Evolutionary conservation across 2,888 invertebrate species (phyloP).

Genomic region (Eledona agricola): DNA sequence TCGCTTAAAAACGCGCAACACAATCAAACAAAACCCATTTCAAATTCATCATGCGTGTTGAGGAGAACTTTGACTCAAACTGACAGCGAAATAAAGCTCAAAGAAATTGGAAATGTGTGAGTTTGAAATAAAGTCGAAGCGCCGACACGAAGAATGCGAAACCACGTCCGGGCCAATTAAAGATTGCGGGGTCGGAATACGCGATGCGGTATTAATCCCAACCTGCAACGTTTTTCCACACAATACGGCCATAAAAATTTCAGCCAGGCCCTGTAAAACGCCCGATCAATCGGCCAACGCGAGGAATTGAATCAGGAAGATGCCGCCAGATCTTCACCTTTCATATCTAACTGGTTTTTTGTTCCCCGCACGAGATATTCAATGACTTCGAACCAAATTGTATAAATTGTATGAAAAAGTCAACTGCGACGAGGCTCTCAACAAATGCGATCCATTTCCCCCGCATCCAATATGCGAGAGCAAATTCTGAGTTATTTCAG

Average conservation of each 20-base stretch:
- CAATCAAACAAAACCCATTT: slow-evolving; percentile 46
- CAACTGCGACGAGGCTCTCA: too few species aligned
- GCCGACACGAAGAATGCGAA: slow-evolving; percentile 41
- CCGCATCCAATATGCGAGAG: slow-evolving; percentile 33
- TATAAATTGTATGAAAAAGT: too few species aligned
- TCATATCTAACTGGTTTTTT: too few species aligned
- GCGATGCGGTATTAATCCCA: slow-evolving; percentile 26
- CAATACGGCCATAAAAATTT: slow-evolving; percentile 19
- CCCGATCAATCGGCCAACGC: background rate
- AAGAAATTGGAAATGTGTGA: slow-evolving; percentile 49
- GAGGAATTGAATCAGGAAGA: too few species aligned
- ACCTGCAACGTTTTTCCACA: slow-evolving; percentile 26
- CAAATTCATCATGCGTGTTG: slow-evolving; percentile 49
- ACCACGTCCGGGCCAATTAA: slow-evolving; percentile 42
- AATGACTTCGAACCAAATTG: too few species aligned
- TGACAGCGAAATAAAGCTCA: slow-evolving; percentile 49
- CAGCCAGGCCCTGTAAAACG: slow-evolving; percentile 6
- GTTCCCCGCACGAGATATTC: too few species aligned
- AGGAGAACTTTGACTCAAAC: slow-evolving; percentile 49
- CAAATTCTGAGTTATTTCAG: slow-evolving; percentile 20
- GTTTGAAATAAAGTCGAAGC: slow-evolving; percentile 44
- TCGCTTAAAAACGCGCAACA: slow-evolving; percentile 29
- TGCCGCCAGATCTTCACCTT: too few species aligned
- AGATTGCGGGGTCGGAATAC: slow-evolving; percentile 38
- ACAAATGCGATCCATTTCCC: slow-evolving; percentile 27